Base-by-base conservation (phyloP, 2,888 invertebrate genomes). In the Oligia strigilis region DNA sequence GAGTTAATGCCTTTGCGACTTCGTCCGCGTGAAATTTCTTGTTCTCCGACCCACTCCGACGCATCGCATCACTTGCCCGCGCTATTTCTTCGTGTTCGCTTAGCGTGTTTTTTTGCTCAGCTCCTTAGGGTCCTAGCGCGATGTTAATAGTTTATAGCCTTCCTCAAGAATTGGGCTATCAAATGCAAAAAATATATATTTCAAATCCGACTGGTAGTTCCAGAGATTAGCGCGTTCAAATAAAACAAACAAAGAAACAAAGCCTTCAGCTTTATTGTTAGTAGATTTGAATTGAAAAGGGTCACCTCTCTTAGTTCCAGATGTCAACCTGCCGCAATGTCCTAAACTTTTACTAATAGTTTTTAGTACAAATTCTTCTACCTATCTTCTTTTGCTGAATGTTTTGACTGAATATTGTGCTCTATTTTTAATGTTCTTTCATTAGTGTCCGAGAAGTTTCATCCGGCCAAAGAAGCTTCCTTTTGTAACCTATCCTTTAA, bases 271-370 rank as follows among this genome's bases (percentile, higher is more conserved):
- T 60, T 60, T 60, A 60, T 60, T 60, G 9, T 60, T 60, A 60
- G n/a, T 60, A n/a, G 58, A 29, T 66, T 80, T 60, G 65, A 11
- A 60, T 14, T 74, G 52, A 81, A 19, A 75, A 81, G 52, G 52
- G 82, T 74, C 40, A 74, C 17, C 52, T 52, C 46, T 17, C 29
- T 49, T 70, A 67, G 66, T 81, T 66, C 14, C 36, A 74, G 14
- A 60, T 81, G 43, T 74, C 74, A 75, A 75, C 43, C 46, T 40
- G 67, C 60, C 82, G 62, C 52, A 75, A 43, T 23, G 2, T 43
- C 67, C 19, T 36, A 69, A 78, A 78, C 17, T 58, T 77, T 66
- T 13, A 13, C 36, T 23, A 14, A 36, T 66, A 14, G 11, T 66
- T 40, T 79, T 60, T 55, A n/a, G 46, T 55, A 49, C n/a, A 60